Base-by-base conservation (phyloP, 2,888 invertebrate species). In the Trichogramma dendrolimi region DNA sequence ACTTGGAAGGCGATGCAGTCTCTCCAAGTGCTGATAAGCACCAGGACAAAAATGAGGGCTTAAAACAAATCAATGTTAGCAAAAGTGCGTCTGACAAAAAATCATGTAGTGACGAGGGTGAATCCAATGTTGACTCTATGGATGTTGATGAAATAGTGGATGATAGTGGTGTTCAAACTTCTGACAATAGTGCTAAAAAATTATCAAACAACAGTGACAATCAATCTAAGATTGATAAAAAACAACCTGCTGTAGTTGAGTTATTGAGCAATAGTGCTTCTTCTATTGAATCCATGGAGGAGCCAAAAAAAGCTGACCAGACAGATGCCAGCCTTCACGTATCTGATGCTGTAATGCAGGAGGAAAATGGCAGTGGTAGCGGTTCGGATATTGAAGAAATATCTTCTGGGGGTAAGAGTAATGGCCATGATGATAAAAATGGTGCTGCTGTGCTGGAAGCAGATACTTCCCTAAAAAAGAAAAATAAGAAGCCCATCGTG, bases 121-220 rank as follows among this genome's bases (percentile, higher is more conserved):
- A 61, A 47, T 68, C 64, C 27, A 27, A 27, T 27, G 27, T 27
- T 27, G 27, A 27, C 27, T 27, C 27, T 40, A 68, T 67, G 56
- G 69, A 71, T 47, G 69, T 69, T 6, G 66, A 68, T 41, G 69
- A 70, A 44, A 2, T 27, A 27, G 27, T 27, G 27, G 27, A 27
- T 2, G 27, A 27, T 27, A 27, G 27, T 27, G 27, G n/a, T 46
- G 54, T 58, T 3, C 67, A 64, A 63, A 68, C 63, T 14, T 61
- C 83, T 67, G 77, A 86, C 80, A 72, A 77, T 79, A 64, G 75
- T 69, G 73, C 73, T 71, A 75, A 75, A 72, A 76, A 75, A 73
- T 74, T 75, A 71, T 73, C 75, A 7, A 14, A 55, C 43, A 52
- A 59, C 55, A 59, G 49, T 10, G 41, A 42, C 14, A 44, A 50